Evolutionary conservation across 2,888 invertebrate genomes (phyloP), one percentile per base, ranked within the genome.

Genomic region (Aspidapion aeneum): DNA sequence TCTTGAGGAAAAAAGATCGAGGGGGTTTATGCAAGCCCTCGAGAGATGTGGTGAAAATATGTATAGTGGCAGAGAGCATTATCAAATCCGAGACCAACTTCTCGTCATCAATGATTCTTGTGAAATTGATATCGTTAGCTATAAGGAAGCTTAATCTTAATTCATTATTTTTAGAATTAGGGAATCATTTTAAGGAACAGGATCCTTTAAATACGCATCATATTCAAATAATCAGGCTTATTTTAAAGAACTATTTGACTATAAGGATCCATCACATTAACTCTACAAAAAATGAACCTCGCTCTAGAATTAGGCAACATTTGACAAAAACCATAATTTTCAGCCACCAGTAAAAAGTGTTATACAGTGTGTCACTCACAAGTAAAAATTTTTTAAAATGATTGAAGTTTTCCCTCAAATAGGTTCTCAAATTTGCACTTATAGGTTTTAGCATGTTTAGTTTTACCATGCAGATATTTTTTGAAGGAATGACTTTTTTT

Each of bases 41-140:
- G 7, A 64, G 57, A 21, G 57, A 64, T 54, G 66, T 59, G 19
- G 64, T 64, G 7, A 61, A 59, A 54, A 59, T 66, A 50, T 66
- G 66, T 22, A 57, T 55, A 12, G 57, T 57, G 18, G 66, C 64
- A 35, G 66, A 66, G 60, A 22, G 62, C n/a, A 21, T 63, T 48
- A 48, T 63, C 48, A 58, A 54, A 55, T 17, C 54, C 18, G 35
- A 54, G 48, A 35, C 2, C 18, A 51, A 62, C 35, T 62, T 62
- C 51, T 58, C 51, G 12, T 2, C 16, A 5, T 52, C 55, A 16
- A 48, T 59, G 22, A 49, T 63, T 21, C 17, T 63, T 16, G n/a
- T 56, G 19, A 60, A 48, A 55, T 52, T 60, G 21, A 55, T 55
- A 9, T 58, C 9, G 9, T 20, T 1, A 16, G 21, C 49, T 48